Percentiles rank a stretch among this genome's conserved stretches.
These are phyloP conservation scores for Poecile atricapillus DNA, from an alignment of 2,113 vertebrate genomes.

Conservation along the genomic window DNA sequence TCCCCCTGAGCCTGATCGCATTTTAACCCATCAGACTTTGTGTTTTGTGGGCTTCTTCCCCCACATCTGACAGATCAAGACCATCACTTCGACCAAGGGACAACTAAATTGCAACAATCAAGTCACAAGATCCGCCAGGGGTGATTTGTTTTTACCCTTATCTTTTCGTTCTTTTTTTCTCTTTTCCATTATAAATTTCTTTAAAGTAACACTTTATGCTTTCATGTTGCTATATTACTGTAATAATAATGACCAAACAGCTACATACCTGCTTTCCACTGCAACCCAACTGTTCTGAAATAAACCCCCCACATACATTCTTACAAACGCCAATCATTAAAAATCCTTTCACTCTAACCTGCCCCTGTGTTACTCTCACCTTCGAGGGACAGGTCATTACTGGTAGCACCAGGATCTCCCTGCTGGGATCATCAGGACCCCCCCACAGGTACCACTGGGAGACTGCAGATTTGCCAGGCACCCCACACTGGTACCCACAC, in stretches of 20 bases:
- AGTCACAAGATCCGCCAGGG: neutral
- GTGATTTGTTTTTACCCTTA: neutral
- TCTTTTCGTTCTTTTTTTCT: neutral
- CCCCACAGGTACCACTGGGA: neutral
- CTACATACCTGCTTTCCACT: neutral
- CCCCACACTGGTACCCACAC: neutral
- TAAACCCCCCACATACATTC: neutral
- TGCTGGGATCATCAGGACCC: neutral
- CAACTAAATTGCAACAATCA: neutral
- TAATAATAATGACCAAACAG: neutral
- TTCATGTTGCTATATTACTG: too few species aligned
- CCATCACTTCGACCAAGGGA: neutral
- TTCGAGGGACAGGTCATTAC: neutral
- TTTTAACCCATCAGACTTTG: neutral
- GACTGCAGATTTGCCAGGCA: too few species aligned
- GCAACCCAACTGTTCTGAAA: neutral
- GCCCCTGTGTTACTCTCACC: rapidly evolving
- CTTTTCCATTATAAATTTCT: neutral
- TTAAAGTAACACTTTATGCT: neutral
- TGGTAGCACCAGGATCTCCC: rapidly evolving
- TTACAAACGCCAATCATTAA: neutral
- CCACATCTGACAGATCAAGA: neutral
- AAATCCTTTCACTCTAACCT: neutral
- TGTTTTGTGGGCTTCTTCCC: neutral
- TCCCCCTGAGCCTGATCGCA: neutral